Base-by-base conservation (phyloP, 1,140 invertebrate species). In the Drosophila simulans region DNA sequence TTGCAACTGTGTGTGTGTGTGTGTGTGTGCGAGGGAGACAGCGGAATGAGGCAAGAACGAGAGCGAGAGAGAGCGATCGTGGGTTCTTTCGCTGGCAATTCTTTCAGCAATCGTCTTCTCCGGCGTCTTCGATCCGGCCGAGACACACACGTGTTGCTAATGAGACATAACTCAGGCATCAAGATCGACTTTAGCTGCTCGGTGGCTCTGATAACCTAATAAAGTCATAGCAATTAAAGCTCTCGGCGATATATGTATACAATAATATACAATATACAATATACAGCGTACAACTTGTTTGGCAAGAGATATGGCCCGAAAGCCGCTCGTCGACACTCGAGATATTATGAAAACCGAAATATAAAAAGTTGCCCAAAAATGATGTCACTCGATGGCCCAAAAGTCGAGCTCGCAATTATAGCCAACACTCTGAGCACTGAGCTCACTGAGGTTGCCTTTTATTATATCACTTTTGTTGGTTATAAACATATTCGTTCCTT, bases 171-270 rank as follows among this genome's bases (percentile, higher is more conserved):
- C 77, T 90, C 79, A 71, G 77, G 62, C 71, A 75, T 66, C 72
- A 73, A 72, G 77, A 85, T 46, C 59, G 59, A 55, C 53, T 27
- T 45, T 52, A 42, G 31, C 37, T 42, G 58, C 34, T 54, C 46
- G 43, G 39, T 73, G 45, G 39, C 69, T 69, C 72, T 88, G 84
- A 89, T 88, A 88, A 89, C 84, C 84, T 88, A 89, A 88, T 88
- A 88, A 88, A 88, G 85, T 80, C 85, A 90, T 84, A 89, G 80
- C 84, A 88, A 88, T 88, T 88, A 88, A 79, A 75, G 80, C 80
- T 65, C 74, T 72, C 69, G 66, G 77, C 74, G 51, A 74, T 74
- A 68, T 31, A 31, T 31, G 31, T 31, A 31, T 48, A 57, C 64
- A 62, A 73, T 77, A 62, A 73, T 77, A 73, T 43, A 60, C 55